These are phyloP conservation scores for Tenebrio molitor DNA, from an alignment of 1,140 invertebrate species.

Conservation along the genomic window DNA sequence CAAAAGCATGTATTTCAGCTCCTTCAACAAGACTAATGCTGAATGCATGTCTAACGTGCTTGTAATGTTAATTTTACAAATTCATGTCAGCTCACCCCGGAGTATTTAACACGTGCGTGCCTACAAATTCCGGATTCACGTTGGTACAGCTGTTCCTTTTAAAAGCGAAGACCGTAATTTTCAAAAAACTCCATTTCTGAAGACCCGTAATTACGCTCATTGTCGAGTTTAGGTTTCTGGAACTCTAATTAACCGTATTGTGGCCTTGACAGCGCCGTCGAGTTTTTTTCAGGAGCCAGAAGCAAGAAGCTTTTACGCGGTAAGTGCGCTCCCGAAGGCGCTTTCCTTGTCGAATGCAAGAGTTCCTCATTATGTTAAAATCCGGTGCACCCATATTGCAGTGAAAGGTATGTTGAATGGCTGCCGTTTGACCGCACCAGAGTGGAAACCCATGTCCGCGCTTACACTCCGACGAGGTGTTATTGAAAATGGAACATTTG, in stretches of 20 bases:
- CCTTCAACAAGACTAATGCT: conserved; percentile 18
- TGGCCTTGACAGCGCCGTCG: background rate
- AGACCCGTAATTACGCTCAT: background rate
- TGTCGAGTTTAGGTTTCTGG: background rate
- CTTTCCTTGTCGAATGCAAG: conserved; percentile 21
- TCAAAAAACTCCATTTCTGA: conserved; percentile 6
- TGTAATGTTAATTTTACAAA: conserved; percentile 30
- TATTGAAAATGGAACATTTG: conserved; percentile 39
- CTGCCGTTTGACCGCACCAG: conserved; percentile 42
- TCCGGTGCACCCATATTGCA: conserved; percentile 41
- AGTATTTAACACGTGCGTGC: conserved; percentile 34
- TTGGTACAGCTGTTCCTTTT: background rate
- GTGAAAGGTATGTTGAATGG: conserved; percentile 40
- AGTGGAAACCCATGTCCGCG: conserved; percentile 41
- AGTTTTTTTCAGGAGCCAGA: background rate
- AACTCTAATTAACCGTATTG: conserved; percentile 11
- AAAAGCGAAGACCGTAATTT: background rate
- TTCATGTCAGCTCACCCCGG: conserved; percentile 19
- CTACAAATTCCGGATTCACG: conserved; percentile 11
- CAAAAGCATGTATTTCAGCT: conserved; percentile 17
- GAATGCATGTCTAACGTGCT: conserved; percentile 29
- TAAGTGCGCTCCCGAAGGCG: conserved; percentile 1
- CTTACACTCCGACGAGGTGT: conserved; percentile 18
- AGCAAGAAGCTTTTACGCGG: conserved; percentile 1
- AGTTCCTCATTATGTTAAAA: conserved; percentile 36